Percentiles rank a stretch among this genome's conserved stretches.
Evolutionary conservation across 2,113 vertebrate species (phyloP).

Genomic region (Carassius gibelio): DNA sequence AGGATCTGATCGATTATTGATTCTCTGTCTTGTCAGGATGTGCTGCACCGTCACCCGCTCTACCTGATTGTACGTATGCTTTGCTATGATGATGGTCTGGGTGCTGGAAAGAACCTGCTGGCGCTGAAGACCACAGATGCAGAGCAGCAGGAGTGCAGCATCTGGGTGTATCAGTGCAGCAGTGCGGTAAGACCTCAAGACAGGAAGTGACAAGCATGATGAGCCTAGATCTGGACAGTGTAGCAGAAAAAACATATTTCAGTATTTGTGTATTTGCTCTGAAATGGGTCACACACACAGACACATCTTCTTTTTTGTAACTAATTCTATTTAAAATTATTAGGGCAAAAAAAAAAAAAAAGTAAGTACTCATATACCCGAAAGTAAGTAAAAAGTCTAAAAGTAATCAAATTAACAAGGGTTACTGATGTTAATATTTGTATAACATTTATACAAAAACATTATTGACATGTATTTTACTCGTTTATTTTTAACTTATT

Average conservation of each 20-base stretch:
- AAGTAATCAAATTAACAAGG: too few species aligned
- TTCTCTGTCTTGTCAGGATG: constrained; percentile 76
- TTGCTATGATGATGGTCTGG: constrained; percentile 94
- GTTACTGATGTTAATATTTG: too few species aligned
- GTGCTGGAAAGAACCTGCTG: constrained; percentile 90
- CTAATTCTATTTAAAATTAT: too few species aligned
- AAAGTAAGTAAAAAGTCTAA: too few species aligned
- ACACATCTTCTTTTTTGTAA: neutral
- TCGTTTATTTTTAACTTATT: too few species aligned
- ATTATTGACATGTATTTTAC: too few species aligned
- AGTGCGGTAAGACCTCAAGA: constrained; percentile 81
- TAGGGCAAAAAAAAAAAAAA: too few species aligned
- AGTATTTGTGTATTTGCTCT: neutral
- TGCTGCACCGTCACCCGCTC: constrained; percentile 91
- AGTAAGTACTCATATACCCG: too few species aligned
- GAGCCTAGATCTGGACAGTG: neutral
- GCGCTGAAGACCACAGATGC: constrained; percentile 92
- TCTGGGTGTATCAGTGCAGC: constrained; percentile 97
- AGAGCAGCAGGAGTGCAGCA: constrained; percentile 84
- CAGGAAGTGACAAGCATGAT: neutral
- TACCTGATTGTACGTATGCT: constrained; percentile 94
- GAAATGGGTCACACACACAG: neutral
- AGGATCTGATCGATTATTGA: neutral
- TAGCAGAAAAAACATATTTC: neutral
- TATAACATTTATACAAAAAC: too few species aligned